These are phyloP conservation scores for Cyclopterus lumpus DNA, from an alignment of 2,797 vertebrate genomes.

Conservation along the genomic window DNA sequence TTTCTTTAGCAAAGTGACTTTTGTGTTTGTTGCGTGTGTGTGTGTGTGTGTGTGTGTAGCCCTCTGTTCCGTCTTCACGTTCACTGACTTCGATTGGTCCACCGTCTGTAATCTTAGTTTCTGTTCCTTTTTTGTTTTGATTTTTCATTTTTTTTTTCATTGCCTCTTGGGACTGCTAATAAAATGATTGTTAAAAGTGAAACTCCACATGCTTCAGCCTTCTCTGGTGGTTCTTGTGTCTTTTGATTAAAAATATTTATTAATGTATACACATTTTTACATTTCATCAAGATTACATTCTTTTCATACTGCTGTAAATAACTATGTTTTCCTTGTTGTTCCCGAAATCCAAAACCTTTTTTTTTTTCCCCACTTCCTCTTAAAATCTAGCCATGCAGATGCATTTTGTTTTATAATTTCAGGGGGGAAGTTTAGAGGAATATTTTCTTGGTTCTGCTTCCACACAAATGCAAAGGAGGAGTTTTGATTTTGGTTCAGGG, in stretches of 20 bases:
- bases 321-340: not conserved
- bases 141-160: slow-evolving; percentile 60
- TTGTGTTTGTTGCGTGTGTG: slow-evolving; percentile 26
- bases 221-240: slow-evolving; percentile 4
- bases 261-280: too few species aligned
- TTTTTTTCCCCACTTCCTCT: slow-evolving; percentile 2
- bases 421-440: too few species aligned
- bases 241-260: not conserved
- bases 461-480: not conserved
- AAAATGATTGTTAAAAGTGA: slow-evolving; percentile 80
- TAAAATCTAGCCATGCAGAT: not conserved
- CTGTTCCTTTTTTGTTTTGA: slow-evolving; percentile 46
- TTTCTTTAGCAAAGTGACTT: slow-evolving; percentile 42
- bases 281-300: not conserved
- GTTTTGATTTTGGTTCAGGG: not conserved
- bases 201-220: slow-evolving; percentile 5
- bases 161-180: slow-evolving; percentile 83
- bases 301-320: not conserved
- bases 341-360: not conserved
- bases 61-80: slow-evolving; percentile 71
- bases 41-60: slow-evolving; percentile 56
- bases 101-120: slow-evolving; percentile 66
- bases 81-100: slow-evolving; percentile 60
- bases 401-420: not conserved
- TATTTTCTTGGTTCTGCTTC: not conserved